Percentiles rank a stretch among this genome's conserved stretches.
Evolutionary conservation across 2,797 vertebrate genomes (phyloP).

Genomic region (Coreius guichenoti): DNA sequence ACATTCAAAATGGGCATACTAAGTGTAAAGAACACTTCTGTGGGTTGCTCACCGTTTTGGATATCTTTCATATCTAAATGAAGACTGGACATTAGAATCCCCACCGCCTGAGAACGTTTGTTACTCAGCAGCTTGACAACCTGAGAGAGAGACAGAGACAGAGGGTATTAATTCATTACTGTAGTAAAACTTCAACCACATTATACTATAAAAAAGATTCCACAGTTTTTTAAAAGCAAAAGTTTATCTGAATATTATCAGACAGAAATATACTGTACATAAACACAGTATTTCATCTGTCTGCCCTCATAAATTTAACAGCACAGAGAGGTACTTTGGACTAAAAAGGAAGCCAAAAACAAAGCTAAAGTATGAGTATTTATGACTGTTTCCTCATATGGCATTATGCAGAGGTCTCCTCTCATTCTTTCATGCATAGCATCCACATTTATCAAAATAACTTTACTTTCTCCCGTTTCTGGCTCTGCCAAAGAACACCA

Average conservation of each 20-base stretch:
- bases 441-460: conserved; percentile 34
- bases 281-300: conserved; percentile 41
- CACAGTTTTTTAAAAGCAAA: conserved; percentile 20
- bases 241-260: conserved; percentile 21
- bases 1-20: background rate
- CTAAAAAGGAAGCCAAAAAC: conserved; percentile 50
- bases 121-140: conserved; percentile 95
- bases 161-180: conserved; percentile 8
- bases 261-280: conserved; percentile 29
- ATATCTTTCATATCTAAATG: conserved; percentile 99
- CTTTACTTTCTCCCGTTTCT: conserved; percentile 10
- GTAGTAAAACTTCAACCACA: conserved; percentile 19
- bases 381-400: conserved; percentile 45
- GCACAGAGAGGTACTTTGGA: conserved; percentile 27
- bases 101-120: conserved; percentile 98
- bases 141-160: conserved; percentile 68
- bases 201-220: conserved; percentile 20
- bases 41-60: conserved; percentile 86
- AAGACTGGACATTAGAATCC: conserved; percentile 98
- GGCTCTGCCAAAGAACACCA: conserved; percentile 39
- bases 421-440: conserved; percentile 23
- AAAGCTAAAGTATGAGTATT: conserved; percentile 27
- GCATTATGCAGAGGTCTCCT: conserved; percentile 27
- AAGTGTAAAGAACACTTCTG: background rate
- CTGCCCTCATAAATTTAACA: conserved; percentile 34